Evolutionary conservation across 2,888 invertebrate species (phyloP), one percentile per base, ranked within the genome.

Genomic region (Scaptomyza flava): DNA sequence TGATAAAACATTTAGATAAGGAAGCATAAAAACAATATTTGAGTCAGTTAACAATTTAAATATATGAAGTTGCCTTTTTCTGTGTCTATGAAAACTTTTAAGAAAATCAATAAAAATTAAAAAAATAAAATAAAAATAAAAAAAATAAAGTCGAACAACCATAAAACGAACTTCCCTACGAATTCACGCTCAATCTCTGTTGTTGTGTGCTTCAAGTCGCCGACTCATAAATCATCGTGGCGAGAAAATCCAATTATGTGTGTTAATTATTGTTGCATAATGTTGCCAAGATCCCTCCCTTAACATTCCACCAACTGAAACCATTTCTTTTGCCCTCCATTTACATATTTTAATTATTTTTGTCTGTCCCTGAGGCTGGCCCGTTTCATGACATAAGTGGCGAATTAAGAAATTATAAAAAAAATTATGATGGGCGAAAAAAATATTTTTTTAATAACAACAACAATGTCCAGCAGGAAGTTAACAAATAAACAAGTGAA

Each of bases 261-360:
- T 56, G 63, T 68, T 74, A 59, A 72, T 72, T 74, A 68, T 56
- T 68, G 43, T 72, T 72, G 36, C 54, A 68, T 62, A 43, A 68
- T 23, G 30, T 31, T 9, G 31, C 6, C 31, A 34, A 36, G 27
- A 9, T 9, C 4, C 6, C 27, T 30, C 12, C 33, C 2, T 9
- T 34, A 17, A 11, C 42, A 9, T 7, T 17, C 12, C 36, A 20
- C 12, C 31, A 53, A 45, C 45, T 53, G 45, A 30, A 31, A 14
- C 17, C 38, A n/a, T 14, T 3, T 14, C 2, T 27, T 33, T 6
- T 41, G 17, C 6, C 7, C 20, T 45, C 8, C 34, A 6, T 46
- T 66, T 46, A 6, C 38, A 31, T 38, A 17, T 53, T 68, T 61
- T 68, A 54, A 74, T 72, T 74, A 74, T 58, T 43, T 45, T 50